Conservation (phyloP, 2,797 vertebrate species). For the Chelidonichthys spinosus region DNA sequence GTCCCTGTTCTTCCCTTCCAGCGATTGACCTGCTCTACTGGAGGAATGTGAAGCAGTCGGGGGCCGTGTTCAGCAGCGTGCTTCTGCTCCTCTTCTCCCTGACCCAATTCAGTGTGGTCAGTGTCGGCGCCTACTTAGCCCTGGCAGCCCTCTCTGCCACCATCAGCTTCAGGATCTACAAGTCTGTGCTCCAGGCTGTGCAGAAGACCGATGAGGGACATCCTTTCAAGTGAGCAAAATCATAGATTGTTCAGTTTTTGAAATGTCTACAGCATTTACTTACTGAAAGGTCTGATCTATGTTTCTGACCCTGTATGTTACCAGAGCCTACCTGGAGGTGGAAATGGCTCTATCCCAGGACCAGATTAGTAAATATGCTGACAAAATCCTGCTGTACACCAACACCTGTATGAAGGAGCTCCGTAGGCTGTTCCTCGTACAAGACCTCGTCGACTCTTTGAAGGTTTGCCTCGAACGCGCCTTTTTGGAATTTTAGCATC, state of each 20-base stretch:
- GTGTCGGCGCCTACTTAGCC: conserved; percentile 95
- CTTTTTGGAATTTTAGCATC: conserved; percentile 13
- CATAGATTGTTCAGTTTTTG: not conserved
- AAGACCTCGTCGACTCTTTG: conserved; percentile 97
- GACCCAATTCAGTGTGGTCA: conserved; percentile 99
- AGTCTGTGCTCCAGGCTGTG: conserved; percentile 98
- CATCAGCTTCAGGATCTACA: conserved; percentile 99
- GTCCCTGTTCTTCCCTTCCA: conserved; percentile 64
- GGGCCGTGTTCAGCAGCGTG: conserved; percentile 93
- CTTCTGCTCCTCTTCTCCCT: conserved; percentile 97
- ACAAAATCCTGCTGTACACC: conserved; percentile 93
- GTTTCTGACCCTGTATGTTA: not conserved
- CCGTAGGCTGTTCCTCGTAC: conserved; percentile 96
- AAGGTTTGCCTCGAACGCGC: conserved; percentile 86
- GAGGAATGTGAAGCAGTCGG: conserved; percentile 96
- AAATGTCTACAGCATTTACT: not conserved
- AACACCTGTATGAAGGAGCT: conserved; percentile 97
- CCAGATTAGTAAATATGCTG: conserved; percentile 98
- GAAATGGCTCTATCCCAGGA: conserved; percentile 97
- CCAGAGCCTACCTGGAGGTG: conserved; percentile 95
- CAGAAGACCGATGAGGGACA: conserved; percentile 99
- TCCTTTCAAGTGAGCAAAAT: conserved; percentile 94
- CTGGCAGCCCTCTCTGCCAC: conserved; percentile 96
- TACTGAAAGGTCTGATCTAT: not conserved
- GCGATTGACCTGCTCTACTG: conserved; percentile 98